Evolutionary conservation across 2,113 vertebrate species (phyloP).

Genomic region (Meles meles): DNA sequence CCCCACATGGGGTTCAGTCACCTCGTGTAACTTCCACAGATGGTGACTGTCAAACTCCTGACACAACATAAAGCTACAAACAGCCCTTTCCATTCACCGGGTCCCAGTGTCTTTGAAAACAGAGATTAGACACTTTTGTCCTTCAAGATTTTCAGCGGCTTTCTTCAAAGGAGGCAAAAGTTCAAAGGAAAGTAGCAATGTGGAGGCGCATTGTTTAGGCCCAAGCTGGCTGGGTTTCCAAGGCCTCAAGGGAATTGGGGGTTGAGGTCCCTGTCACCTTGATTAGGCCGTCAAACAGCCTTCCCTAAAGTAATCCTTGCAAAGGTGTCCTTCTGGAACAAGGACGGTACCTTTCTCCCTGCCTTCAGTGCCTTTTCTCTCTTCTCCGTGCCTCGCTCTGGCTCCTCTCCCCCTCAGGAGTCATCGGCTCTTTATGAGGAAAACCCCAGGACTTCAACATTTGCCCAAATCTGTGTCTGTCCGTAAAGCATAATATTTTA

Average conservation of each 20-base stretch:
- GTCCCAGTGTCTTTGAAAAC: slow-evolving; percentile 10
- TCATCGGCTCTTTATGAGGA: not conserved
- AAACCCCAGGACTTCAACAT: not conserved
- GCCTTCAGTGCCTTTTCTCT: not conserved
- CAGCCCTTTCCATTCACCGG: not conserved
- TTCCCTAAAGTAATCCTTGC: not conserved
- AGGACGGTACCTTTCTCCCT: not conserved
- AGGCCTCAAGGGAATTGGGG: not conserved
- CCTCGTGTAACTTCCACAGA: not conserved
- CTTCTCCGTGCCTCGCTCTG: not conserved
- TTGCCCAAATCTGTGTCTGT: not conserved
- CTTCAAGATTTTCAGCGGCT: slow-evolving; percentile 5
- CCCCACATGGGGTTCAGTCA: not conserved
- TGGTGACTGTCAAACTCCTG: slow-evolving; percentile 19
- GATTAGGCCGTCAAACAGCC: slow-evolving; percentile 25
- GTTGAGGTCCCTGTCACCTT: not conserved
- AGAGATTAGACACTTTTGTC: not conserved
- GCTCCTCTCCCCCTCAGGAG: not conserved
- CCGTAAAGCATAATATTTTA: not conserved
- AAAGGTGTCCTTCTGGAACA: not conserved
- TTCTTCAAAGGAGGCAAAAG: slow-evolving; percentile 40
- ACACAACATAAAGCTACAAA: not conserved
- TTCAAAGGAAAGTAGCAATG: slow-evolving; percentile 54
- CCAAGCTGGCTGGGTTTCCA: not conserved
- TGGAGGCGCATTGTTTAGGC: slow-evolving; percentile 11